A percentile compares a stretch with the other conserved stretches of the same genome.
Evolutionary conservation across 2,888 invertebrate genomes (phyloP).

Genomic region (Lithodes maja): DNA sequence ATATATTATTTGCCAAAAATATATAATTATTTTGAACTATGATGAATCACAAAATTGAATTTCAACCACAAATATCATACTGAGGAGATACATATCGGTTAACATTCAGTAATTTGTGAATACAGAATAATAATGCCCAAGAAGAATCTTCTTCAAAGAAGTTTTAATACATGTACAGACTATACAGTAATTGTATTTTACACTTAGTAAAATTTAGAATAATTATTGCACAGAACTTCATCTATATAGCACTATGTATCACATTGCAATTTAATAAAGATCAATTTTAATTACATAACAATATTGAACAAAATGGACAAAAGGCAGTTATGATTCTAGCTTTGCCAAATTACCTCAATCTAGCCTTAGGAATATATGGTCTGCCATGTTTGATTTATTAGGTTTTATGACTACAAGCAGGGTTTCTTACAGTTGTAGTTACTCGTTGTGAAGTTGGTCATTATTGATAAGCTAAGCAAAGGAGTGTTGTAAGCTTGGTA

Average conservation of each 20-base stretch:
- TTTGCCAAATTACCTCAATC: background rate
- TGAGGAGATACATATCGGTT: background rate
- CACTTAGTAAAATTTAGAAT: conserved; percentile 47
- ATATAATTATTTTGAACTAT: conserved; percentile 17
- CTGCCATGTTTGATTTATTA: background rate
- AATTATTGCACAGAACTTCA: conserved; percentile 48
- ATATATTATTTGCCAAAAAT: background rate
- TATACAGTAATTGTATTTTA: background rate
- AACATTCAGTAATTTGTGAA: background rate
- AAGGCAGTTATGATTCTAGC: background rate
- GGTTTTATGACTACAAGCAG: background rate
- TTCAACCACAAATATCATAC: background rate
- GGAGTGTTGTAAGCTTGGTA: background rate
- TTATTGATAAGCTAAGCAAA: background rate
- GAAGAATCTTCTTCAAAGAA: background rate
- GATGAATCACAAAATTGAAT: conserved; percentile 7
- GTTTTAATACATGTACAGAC: background rate
- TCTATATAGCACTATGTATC: conserved; percentile 58
- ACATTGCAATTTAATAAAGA: conserved; percentile 23
- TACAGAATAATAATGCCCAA: conserved; percentile 5
- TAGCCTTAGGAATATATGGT: background rate
- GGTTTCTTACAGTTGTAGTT: background rate
- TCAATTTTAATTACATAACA: background rate
- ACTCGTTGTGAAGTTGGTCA: conserved; percentile 17
- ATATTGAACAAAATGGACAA: background rate